Evolutionary conservation across 2,113 vertebrate genomes (phyloP).

Genomic region (Kryptolebias marmoratus): DNA sequence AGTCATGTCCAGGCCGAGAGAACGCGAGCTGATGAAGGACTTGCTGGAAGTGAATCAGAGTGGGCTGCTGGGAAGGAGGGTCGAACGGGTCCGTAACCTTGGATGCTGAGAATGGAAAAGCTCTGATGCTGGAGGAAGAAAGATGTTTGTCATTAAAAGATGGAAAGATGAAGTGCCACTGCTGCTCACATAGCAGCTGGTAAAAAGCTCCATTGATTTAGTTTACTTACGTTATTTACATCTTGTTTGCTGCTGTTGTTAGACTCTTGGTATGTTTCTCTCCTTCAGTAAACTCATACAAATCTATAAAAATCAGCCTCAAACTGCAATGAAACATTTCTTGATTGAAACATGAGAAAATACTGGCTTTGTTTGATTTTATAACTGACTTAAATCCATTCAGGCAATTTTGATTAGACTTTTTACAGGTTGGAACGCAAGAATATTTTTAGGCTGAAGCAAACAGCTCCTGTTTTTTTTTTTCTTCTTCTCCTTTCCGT

Average conservation of each 20-base stretch:
- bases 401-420: conserved; percentile 4
- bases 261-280: neutral
- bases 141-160: conserved; percentile 9
- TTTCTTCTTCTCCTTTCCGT: neutral
- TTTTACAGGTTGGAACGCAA: neutral
- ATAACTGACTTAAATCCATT: conserved; percentile 25
- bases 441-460: conserved; percentile 27
- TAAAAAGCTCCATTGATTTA: neutral
- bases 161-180: conserved; percentile 4
- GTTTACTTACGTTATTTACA: neutral
- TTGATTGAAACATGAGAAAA: conserved; percentile 21
- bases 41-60: conserved; percentile 48
- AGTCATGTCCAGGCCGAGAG: conserved; percentile 27
- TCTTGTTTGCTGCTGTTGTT: conserved; percentile 2
- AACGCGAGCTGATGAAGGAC: conserved; percentile 13
- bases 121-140: neutral
- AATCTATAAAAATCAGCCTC: neutral
- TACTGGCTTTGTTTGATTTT: conserved; percentile 20
- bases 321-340: neutral
- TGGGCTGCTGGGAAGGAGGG: conserved; percentile 31
- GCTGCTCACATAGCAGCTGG: neutral
- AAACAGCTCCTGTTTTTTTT: conserved; percentile 13
- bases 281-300: conserved; percentile 4
- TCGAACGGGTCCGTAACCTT: conserved; percentile 5
- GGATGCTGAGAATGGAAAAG: conserved; percentile 11